These are phyloP conservation scores for Aegithalos caudatus DNA, from an alignment of 2,113 vertebrate species.

Conservation along the genomic window DNA sequence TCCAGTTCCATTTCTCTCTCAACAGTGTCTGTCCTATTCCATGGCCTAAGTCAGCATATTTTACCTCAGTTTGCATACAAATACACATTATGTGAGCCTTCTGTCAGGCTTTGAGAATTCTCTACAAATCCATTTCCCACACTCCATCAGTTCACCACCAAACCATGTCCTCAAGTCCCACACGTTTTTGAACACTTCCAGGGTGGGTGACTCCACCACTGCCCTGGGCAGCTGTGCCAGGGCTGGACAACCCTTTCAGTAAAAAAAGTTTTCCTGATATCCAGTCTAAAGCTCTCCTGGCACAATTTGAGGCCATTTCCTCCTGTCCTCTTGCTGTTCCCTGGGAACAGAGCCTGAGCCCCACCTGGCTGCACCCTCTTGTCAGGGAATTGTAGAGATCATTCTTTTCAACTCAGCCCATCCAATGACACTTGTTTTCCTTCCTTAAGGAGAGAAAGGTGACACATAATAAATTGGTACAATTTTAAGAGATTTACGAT, in stretches of 20 bases:
- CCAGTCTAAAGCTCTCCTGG: neutral
- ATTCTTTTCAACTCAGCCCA: neutral
- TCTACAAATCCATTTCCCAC: neutral
- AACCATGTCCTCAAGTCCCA: neutral
- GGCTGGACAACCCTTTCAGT: neutral
- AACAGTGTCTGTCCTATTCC: neutral
- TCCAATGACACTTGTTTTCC: neutral
- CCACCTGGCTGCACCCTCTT: neutral
- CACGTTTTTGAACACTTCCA: neutral
- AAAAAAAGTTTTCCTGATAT: neutral
- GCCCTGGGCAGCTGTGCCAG: neutral
- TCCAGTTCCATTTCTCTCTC: neutral
- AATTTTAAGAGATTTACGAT: neutral
- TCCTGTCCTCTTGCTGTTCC: neutral
- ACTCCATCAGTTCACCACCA: neutral
- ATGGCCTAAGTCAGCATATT: neutral
- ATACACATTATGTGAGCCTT: neutral
- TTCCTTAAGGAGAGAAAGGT: neutral
- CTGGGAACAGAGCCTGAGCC: neutral
- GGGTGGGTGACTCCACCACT: neutral
- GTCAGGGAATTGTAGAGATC: neutral
- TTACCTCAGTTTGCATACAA: neutral
- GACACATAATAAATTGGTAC: neutral
- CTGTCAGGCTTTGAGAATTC: neutral
- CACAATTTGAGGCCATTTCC: neutral